A percentile compares a stretch with the other conserved stretches of the same genome.
Conservation (phyloP, 2,888 invertebrate species). For the Osmoderma eremita region DNA sequence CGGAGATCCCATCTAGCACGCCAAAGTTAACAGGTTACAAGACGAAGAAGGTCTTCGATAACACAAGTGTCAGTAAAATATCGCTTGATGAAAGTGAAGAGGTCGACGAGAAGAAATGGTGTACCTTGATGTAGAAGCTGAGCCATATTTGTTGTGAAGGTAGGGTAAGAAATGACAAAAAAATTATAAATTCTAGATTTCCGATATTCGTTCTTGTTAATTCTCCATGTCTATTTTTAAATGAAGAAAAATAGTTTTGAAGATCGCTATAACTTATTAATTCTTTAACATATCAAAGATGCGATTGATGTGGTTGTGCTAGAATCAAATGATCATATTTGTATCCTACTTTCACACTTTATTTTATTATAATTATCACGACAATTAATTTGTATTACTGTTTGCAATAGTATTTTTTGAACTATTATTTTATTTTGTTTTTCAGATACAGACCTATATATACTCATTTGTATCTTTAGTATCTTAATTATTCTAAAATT, state of each 20-base stretch:
- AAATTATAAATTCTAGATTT: background rate
- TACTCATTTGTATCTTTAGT: too few species aligned
- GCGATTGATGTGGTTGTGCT: too few species aligned
- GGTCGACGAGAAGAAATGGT: constrained; percentile 54
- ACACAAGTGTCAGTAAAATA: constrained; percentile 48
- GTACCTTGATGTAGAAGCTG: constrained; percentile 56
- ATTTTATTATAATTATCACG: too few species aligned
- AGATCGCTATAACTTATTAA: too few species aligned
- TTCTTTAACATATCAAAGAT: too few species aligned
- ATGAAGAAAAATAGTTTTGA: background rate
- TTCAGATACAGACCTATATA: too few species aligned
- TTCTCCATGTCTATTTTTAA: background rate
- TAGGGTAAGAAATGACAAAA: constrained; percentile 2
- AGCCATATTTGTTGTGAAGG: background rate
- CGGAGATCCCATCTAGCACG: constrained; percentile 53
- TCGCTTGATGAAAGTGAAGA: constrained; percentile 46
- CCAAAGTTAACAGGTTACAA: constrained; percentile 59
- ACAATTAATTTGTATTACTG: too few species aligned
- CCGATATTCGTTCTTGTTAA: background rate
- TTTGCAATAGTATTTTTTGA: too few species aligned
- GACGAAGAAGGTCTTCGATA: constrained; percentile 51
- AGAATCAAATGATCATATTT: too few species aligned
- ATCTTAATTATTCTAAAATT: too few species aligned
- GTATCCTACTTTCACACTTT: too few species aligned
- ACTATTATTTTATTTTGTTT: too few species aligned